Evolutionary conservation across 2,797 vertebrate species (phyloP), one percentile per base, ranked within the genome.

Genomic region (Esox masquinongy): DNA sequence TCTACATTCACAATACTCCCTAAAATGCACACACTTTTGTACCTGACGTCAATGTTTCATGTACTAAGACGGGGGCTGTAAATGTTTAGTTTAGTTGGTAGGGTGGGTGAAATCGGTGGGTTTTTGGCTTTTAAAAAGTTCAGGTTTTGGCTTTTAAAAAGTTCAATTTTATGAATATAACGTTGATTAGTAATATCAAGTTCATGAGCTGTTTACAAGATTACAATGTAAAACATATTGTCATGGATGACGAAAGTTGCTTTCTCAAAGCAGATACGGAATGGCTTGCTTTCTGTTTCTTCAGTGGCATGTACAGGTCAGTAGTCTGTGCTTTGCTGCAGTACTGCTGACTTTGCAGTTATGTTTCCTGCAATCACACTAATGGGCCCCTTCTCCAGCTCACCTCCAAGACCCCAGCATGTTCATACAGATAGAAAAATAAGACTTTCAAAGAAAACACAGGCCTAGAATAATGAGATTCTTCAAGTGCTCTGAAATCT

Each of bases 371-470:
- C 91, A 93, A 92, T 94, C 92, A 90, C 90, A 86, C 92, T 95
- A 95, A 95, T 95, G 95, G 94, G 94, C 83, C 89, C 90, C 88
- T 78, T 88, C 87, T 89, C 85, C 89, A 83, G 88, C 88, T 94
- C 92, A 94, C 93, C 94, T 93, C 87, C 81, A 87, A 88, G 92
- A 93, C 93, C 92, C 84, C 81, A 74, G 79, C 85, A 90, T 94
- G 93, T 94, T 94, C 92, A 83, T 87, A 92, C 92, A 92, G 90
- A 93, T 92, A 89, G 88, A 82, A 93, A 94, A 94, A 94, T 94
- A 93, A 93, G 88, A 84, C 87, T 87, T 83, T 86, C 86, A 88
- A 89, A 89, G 90, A 92, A 94, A 94, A 94, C 91, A 94, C 88
- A 88, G 85, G 84, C 89, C 79, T 83, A 86, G 91, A 93, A 92